These are phyloP conservation scores for Acronicta leporina DNA, from an alignment of 2,888 invertebrate genomes.

Conservation along the genomic window DNA sequence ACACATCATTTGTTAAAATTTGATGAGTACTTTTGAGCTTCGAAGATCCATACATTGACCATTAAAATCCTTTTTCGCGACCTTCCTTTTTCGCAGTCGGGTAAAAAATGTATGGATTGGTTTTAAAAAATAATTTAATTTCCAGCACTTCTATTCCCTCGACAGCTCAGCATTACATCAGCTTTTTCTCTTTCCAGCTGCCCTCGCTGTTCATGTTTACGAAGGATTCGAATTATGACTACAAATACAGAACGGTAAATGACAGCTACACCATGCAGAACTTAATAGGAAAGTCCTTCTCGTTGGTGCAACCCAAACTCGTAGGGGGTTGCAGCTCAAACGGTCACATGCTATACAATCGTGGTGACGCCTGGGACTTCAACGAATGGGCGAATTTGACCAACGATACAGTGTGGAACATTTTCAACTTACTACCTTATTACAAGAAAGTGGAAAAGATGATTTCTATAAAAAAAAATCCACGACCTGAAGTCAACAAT, in stretches of 20 bases:
- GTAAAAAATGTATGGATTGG: too few species aligned
- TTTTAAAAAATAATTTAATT: too few species aligned
- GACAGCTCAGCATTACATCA: too few species aligned
- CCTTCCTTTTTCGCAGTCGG: too few species aligned
- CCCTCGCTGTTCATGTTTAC: conserved; percentile 50
- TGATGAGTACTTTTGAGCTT: too few species aligned
- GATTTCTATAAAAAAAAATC: conserved; percentile 27
- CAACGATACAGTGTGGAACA: conserved; percentile 59
- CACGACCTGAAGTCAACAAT: background rate
- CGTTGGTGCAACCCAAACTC: conserved; percentile 63
- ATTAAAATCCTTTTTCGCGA: too few species aligned
- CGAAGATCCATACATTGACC: too few species aligned
- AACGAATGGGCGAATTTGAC: conserved; percentile 55
- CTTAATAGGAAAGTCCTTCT: conserved; percentile 15
- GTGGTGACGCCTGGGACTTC: conserved; percentile 59
- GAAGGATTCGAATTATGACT: conserved; percentile 55
- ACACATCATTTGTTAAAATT: too few species aligned
- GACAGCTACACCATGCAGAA: conserved; percentile 55
- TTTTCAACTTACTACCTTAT: conserved; percentile 54
- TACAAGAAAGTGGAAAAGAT: conserved; percentile 64
- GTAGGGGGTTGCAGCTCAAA: conserved; percentile 66
- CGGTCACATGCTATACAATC: conserved; percentile 55
- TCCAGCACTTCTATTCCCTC: too few species aligned
- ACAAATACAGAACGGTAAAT: conserved; percentile 56
- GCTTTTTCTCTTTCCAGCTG: background rate